Percentiles rank a stretch among this genome's conserved stretches.
phyloP scores from a whole-genome alignment of 2,113 vertebrate species.

The Chiloscyllium plagiosum region DNA sequence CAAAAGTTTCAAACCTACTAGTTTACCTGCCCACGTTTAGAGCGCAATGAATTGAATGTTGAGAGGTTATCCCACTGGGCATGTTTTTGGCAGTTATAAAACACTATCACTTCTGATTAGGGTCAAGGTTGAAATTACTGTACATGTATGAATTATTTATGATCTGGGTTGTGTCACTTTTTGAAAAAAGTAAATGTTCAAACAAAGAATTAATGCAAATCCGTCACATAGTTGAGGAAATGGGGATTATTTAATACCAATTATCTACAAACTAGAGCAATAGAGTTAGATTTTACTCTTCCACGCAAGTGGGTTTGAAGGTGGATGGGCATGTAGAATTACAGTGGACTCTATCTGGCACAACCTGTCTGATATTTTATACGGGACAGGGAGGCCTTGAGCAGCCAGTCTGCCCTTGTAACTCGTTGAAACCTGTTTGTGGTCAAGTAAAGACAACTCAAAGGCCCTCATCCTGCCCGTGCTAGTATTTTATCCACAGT shows the following conservation, averaged over 20 bases:
- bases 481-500: too few relatives aligned
- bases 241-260: neutral
- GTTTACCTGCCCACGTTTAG: neutral
- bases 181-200: neutral
- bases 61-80: neutral
- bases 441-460: too few relatives aligned
- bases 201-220: neutral
- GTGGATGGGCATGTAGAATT: too few relatives aligned
- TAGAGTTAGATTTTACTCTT: neutral
- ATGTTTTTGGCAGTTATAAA: neutral
- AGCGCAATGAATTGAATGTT: neutral
- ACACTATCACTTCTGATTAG: neutral
- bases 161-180: neutral
- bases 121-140: neutral
- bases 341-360: too few relatives aligned
- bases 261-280: neutral
- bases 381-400: too few relatives aligned
- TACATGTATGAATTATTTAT: neutral
- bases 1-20: neutral
- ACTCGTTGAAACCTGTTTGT: too few relatives aligned
- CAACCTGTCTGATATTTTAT: too few relatives aligned
- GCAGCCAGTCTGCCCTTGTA: too few relatives aligned
- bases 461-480: too few relatives aligned
- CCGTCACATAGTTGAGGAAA: neutral
- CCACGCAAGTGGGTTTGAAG: too few relatives aligned